Percentiles rank a stretch among this genome's conserved stretches.
phyloP scores from a whole-genome alignment of 2,888 invertebrate genomes.

The Eulithis testata region DNA sequence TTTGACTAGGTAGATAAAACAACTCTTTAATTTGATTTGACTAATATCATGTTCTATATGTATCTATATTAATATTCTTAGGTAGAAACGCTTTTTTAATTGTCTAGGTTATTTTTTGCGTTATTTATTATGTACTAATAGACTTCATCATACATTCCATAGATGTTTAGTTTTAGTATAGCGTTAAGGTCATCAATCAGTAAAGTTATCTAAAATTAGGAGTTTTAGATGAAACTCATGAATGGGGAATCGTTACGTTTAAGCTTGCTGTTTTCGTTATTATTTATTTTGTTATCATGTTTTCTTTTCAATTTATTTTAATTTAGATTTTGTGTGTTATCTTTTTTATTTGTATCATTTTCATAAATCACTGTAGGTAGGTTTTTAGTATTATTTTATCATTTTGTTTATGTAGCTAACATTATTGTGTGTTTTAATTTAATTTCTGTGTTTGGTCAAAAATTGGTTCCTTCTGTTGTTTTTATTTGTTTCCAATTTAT shows the following conservation, averaged over 20 bases:
- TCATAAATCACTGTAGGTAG: constrained; percentile 38
- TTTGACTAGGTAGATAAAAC: neutral
- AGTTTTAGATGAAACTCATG: constrained; percentile 51
- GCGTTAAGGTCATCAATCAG: constrained; percentile 22
- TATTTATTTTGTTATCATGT: constrained; percentile 79
- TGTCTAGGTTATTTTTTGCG: constrained; percentile 33
- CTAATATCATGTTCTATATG: neutral
- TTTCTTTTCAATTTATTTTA: constrained; percentile 64
- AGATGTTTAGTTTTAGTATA: constrained; percentile 36
- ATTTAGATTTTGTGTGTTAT: constrained; percentile 67
- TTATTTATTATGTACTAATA: constrained; percentile 64
- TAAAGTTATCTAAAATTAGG: constrained; percentile 27
- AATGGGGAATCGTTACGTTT: constrained; percentile 84
- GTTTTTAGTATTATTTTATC: constrained; percentile 50
- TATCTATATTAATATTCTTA: neutral
- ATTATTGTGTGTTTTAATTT: constrained; percentile 49
- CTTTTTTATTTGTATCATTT: constrained; percentile 46
- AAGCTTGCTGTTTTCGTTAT: constrained; percentile 78
- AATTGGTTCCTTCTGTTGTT: constrained; percentile 83
- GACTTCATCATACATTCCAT: constrained; percentile 68
- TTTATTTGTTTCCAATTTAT: constrained; percentile 83
- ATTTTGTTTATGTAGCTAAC: constrained; percentile 58
- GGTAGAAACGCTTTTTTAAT: constrained; percentile 3
- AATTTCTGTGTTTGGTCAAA: constrained; percentile 58
- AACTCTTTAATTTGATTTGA: neutral